Base-by-base conservation (phyloP, 2,113 vertebrate species). In the Circaetus cinerascens region DNA sequence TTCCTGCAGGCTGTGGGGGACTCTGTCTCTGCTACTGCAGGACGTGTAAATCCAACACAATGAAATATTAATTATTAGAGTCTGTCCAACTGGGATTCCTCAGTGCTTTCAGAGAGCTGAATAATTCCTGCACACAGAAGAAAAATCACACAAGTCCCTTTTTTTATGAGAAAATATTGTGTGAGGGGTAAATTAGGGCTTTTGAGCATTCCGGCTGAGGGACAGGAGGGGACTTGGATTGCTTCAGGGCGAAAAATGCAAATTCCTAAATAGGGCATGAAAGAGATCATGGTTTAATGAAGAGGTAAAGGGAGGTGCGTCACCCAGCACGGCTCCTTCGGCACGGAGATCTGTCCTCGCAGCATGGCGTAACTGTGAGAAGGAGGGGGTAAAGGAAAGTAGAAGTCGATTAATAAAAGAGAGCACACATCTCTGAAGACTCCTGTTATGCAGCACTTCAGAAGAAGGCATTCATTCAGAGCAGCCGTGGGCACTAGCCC, bases 51-150 rank as follows among this genome's bases (percentile, higher is more conserved):
- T 92, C 92, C 80, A 78, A 45, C 36, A 67, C 93, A 84, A 95
- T 97, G 73, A 95, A 96, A 96, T 96, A 97, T 95, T 96, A 95
- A 97, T 97, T 96, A 95, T 91, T 87, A 91, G 69, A 84, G 48
- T 71, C 76, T 60, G 71, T 64, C 59, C 83, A 94, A 85, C 64
- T 89, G 94, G 73, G 93, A 94, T 48, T 87, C 40, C 60, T 88
- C 41, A 4, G 74, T 55, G 72, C 76, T 96, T 95, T 60, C 84
- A 85, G 73, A 83, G 62, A 91, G 89, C 4, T 2, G 62, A 85
- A 72, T 68, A 91, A 87, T 82, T 89, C 80, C 8, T 10, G 80
- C 51, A 50, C 7, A 0, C 36, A 45, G 38, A 22, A 75, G 26
- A 38, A 60, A 62, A 59, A 15, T 0, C 36, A 84, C 68, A 84